Base-by-base conservation (phyloP, 2,888 invertebrate genomes). In the Scaptomyza polygonia region DNA sequence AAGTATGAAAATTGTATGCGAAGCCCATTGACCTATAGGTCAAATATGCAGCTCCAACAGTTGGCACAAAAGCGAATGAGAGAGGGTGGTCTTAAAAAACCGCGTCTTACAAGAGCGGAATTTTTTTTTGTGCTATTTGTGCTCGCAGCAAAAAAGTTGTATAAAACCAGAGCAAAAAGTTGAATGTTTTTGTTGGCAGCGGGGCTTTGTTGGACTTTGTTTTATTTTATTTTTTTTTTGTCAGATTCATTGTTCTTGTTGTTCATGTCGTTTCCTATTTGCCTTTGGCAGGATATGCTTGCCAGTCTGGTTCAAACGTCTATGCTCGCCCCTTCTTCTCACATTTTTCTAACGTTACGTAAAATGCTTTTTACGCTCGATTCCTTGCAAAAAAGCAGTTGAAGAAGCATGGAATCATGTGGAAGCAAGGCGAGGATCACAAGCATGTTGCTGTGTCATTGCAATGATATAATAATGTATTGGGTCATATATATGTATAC, bases 381-480 rank as follows among this genome's bases (percentile, higher is more conserved):
- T 64, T 72, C 51, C 30, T 47, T 45, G 73, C 45, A 66, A 53
- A 61, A 61, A 36, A 52, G 47, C 21, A 16, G 27, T 12, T 39
- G 54, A 44, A 11, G 11, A 6, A 14, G 27, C 44, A 44, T 11
- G 43, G 45, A 11, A 7, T 2, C 1, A 14, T 16, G 36, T 7
- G 16, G 45, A 11, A 5, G 45, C 16, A 5, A 18, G 14, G 59
- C 29, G 25, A 54, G 67, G 64, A 67, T 73, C 72, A 67, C 53
- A 72, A 67, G 53, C 64, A 74, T 68, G 70, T 67, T 77, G 77
- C 84, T 71, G 75, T 86, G 81, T 88, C 84, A 86, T 84, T 80
- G 81, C 84, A 72, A 84, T 80, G 84, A 88, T 88, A 84, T n/a
- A n/a, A n/a, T n/a, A 88, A 84, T 84, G 86, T 83, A 84, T 88